These are phyloP conservation scores for Perognathus longimembris DNA, from an alignment of 2,113 vertebrate genomes.

Conservation along the genomic window DNA sequence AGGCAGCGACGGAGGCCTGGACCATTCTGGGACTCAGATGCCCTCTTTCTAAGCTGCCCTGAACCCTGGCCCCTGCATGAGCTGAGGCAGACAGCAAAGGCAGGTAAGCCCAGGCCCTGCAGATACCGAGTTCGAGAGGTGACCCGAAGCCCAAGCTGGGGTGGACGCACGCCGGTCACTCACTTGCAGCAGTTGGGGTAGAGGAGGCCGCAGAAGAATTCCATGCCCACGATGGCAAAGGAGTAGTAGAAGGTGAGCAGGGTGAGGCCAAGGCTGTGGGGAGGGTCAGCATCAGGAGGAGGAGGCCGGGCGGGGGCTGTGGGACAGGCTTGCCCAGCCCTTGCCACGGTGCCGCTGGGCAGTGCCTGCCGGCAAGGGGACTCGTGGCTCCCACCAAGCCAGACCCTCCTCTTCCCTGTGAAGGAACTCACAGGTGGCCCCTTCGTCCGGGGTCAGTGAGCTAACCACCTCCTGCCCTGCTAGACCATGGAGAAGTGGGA, in stretches of 20 bases:
- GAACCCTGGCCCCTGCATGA: not conserved
- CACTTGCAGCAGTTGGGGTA: constrained; percentile 99
- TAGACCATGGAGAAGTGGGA: not conserved
- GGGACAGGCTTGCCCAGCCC: constrained; percentile 32
- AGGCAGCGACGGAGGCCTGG: not conserved
- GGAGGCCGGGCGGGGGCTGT: not conserved
- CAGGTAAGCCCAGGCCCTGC: rapidly evolving
- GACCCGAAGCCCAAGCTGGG: too few species aligned
- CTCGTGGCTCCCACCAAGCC: not conserved
- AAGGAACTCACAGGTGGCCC: constrained; percentile 61
- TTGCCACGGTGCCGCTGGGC: not conserved
- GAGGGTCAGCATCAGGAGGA: constrained; percentile 39
- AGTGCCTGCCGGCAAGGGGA: constrained; percentile 56
- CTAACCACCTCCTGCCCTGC: constrained; percentile 35
- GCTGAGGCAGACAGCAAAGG: not conserved
- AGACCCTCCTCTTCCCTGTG: constrained; percentile 77
- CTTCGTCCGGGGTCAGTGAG: not conserved
- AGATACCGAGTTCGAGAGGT: rapidly evolving
- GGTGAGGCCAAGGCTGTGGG: constrained; percentile 93
- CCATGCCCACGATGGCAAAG: constrained; percentile 99
- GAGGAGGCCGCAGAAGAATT: constrained; percentile 95
- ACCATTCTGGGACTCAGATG: rapidly evolving
- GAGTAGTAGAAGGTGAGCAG: constrained; percentile 99
- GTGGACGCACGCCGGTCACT: constrained; percentile 60
- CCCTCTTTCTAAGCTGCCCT: too few species aligned